phyloP scores from a whole-genome alignment of 2,797 vertebrate genomes.

The Hoplostethus mediterraneus region DNA sequence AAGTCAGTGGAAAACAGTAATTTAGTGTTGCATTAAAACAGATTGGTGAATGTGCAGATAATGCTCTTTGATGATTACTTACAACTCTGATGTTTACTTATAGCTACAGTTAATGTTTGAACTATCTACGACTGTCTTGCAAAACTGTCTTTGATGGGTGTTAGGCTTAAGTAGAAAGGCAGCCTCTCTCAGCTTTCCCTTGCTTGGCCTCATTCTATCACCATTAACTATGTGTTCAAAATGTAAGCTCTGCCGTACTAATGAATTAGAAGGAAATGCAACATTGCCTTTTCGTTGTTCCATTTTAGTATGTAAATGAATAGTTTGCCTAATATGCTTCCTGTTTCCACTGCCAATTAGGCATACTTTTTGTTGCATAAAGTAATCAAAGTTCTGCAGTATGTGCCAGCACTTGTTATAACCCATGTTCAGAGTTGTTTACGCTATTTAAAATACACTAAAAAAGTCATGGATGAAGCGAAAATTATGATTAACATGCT shows the following conservation, averaged over 20 bases:
- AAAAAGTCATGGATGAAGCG: slow-evolving; percentile 41
- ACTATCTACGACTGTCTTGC: slow-evolving; percentile 25
- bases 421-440: slow-evolving; percentile 44
- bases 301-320: slow-evolving; percentile 68
- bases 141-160: slow-evolving; percentile 58
- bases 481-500: slow-evolving; percentile 51
- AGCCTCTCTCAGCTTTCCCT: slow-evolving; percentile 51
- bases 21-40: slow-evolving; percentile 62
- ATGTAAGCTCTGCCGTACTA: slow-evolving; percentile 50
- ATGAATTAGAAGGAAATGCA: slow-evolving; percentile 68
- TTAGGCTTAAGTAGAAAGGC: slow-evolving; percentile 54
- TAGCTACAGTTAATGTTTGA: slow-evolving; percentile 33
- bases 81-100: background rate
- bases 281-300: slow-evolving; percentile 56
- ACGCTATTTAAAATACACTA: slow-evolving; percentile 46
- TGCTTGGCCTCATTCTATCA: slow-evolving; percentile 77
- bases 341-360: slow-evolving; percentile 64
- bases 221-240: slow-evolving; percentile 61
- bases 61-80: slow-evolving; percentile 52
- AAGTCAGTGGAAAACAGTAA: slow-evolving; percentile 54
- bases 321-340: slow-evolving; percentile 65
- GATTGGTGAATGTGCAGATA: slow-evolving; percentile 58
- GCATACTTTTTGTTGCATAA: slow-evolving; percentile 33
- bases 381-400: slow-evolving; percentile 27
- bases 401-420: slow-evolving; percentile 5